Evolutionary conservation across 1,140 invertebrate species (phyloP).

Genomic region (Hyposmocoma kahamanoa): DNA sequence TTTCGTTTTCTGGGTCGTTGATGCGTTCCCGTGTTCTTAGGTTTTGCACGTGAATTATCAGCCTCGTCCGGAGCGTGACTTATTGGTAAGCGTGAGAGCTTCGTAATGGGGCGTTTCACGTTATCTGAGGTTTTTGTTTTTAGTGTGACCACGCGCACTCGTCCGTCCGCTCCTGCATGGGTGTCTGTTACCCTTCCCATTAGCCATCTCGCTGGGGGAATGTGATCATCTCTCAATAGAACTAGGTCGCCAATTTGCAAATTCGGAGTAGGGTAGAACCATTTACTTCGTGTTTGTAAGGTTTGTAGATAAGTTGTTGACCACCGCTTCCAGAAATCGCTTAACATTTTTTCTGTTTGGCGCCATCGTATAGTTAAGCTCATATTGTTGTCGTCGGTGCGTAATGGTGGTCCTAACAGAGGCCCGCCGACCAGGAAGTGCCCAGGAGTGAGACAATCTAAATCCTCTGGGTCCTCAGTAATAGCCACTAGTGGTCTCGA

Average conservation of each 20-base stretch:
- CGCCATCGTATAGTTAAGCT: conserved; percentile 11
- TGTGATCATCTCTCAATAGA: conserved; percentile 5
- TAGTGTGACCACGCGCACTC: conserved; percentile 16
- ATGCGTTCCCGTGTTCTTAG: no score
- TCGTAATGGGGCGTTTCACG: no score
- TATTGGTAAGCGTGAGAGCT: no score
- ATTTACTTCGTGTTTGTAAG: conserved; percentile 22
- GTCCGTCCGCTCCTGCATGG: conserved; percentile 20
- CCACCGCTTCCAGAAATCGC: conserved; percentile 32
- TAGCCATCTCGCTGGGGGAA: conserved; percentile 19
- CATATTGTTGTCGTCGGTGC: neutral
- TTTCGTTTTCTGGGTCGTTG: no score
- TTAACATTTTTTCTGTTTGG: conserved; percentile 1
- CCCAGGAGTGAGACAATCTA: conserved; percentile 2
- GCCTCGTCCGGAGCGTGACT: no score
- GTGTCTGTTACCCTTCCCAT: conserved; percentile 20
- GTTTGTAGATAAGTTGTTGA: conserved; percentile 21
- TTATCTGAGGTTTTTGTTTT: conserved; percentile 14
- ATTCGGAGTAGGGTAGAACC: conserved; percentile 2
- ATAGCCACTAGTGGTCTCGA: neutral
- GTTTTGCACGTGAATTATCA: no score
- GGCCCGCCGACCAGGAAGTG: neutral
- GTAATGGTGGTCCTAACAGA: neutral
- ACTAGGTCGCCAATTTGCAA: neutral
- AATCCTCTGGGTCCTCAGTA: neutral